Conservation (phyloP, 2,113 vertebrate species). For the Merops nubicus region DNA sequence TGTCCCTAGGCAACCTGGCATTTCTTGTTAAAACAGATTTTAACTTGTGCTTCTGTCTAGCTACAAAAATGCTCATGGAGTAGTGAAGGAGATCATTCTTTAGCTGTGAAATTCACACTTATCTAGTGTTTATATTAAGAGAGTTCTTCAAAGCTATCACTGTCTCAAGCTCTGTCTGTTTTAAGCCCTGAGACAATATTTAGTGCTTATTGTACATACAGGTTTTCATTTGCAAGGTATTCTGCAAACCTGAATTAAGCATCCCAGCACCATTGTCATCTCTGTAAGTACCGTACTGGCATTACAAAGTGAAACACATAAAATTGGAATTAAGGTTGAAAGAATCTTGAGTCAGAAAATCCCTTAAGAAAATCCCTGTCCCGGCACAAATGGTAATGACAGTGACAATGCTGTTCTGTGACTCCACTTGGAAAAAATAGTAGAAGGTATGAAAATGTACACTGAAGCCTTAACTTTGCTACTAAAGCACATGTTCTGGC, state of each 20-base stretch:
- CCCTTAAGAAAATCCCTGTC: background rate
- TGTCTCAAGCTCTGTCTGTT: background rate
- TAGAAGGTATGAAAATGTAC: background rate
- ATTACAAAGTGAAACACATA: background rate
- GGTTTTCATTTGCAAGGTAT: constrained; percentile 17
- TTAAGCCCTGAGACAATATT: constrained; percentile 25
- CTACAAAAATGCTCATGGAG: background rate
- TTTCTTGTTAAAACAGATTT: background rate
- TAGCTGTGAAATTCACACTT: background rate
- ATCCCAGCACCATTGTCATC: background rate
- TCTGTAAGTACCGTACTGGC: background rate
- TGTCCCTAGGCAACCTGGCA: background rate
- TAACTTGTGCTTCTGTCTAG: background rate
- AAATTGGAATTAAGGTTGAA: constrained; percentile 4
- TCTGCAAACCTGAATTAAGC: constrained; percentile 20
- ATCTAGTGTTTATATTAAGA: constrained; percentile 14
- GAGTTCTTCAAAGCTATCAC: constrained; percentile 12
- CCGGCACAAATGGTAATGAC: background rate
- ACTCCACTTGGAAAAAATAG: background rate
- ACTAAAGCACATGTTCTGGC: background rate
- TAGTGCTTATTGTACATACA: background rate
- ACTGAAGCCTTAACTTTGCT: background rate
- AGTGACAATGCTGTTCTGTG: background rate
- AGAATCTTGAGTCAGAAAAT: background rate
- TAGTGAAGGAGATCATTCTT: background rate